Evolutionary conservation across 2,113 vertebrate species (phyloP).

Genomic region (Leuciscus idus): DNA sequence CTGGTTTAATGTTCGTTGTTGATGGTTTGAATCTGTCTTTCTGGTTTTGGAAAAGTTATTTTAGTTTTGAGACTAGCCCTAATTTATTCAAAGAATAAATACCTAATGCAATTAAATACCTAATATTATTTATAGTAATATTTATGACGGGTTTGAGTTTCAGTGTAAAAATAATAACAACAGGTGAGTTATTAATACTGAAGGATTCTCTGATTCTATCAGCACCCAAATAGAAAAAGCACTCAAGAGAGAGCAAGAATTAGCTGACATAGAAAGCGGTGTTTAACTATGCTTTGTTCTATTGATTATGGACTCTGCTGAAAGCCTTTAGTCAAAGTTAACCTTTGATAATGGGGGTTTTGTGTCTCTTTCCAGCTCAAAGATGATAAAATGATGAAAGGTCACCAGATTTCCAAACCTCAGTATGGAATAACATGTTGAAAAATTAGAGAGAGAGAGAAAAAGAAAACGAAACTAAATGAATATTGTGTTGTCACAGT

Average conservation of each 20-base stretch:
- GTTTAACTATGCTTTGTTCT: neutral
- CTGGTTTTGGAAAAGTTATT: neutral
- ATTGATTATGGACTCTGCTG: neutral
- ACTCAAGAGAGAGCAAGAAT: neutral
- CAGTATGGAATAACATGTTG: neutral
- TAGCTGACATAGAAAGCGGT: neutral
- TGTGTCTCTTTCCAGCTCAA: neutral
- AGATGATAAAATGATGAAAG: slow-evolving; percentile 9
- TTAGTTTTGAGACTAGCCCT: neutral
- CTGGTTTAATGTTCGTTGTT: neutral
- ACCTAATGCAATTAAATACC: too few species aligned
- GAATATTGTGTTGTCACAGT: neutral
- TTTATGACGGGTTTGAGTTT: too few species aligned
- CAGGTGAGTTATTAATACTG: neutral
- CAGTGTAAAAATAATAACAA: too few species aligned
- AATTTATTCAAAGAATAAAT: too few species aligned
- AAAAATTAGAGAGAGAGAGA: too few species aligned
- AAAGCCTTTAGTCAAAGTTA: neutral
- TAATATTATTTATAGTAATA: too few species aligned
- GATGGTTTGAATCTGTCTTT: neutral
- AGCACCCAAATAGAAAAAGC: neutral
- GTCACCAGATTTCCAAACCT: neutral
- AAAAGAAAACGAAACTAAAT: neutral
- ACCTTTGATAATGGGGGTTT: neutral
- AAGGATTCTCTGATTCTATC: neutral